Conservation (phyloP, 1,140 invertebrate species). For the Lordiphosa mommai region DNA sequence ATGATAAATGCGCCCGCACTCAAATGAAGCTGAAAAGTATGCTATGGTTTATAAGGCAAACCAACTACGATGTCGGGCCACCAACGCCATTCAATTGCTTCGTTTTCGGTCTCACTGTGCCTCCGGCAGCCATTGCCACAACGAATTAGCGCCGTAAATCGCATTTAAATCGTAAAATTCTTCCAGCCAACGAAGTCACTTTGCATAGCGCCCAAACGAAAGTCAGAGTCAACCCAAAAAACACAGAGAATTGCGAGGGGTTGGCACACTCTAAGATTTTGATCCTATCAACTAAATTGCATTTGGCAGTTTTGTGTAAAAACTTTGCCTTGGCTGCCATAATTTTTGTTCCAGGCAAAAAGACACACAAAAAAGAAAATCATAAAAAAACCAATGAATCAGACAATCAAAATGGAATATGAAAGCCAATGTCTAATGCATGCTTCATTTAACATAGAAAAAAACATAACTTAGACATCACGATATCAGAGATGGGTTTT, state of each 20-base stretch:
- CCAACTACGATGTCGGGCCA: slow-evolving; percentile 4
- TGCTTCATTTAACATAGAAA: slow-evolving; percentile 36
- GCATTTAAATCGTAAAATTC: slow-evolving; percentile 78
- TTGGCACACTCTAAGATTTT: slow-evolving; percentile 59
- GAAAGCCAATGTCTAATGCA: slow-evolving; percentile 32
- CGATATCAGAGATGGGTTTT: slow-evolving; percentile 19
- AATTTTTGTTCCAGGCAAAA: slow-evolving; percentile 43
- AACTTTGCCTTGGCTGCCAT: slow-evolving; percentile 59
- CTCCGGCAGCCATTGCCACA: slow-evolving; percentile 56
- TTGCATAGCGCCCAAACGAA: slow-evolving; percentile 44
- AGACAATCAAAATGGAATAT: slow-evolving; percentile 11
- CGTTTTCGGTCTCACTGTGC: slow-evolving; percentile 1
- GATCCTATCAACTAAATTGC: slow-evolving; percentile 77
- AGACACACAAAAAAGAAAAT: too few relatives aligned
- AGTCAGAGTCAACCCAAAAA: slow-evolving; percentile 5
- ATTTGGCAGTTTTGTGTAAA: slow-evolving; percentile 74
- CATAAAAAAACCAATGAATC: slow-evolving; percentile 25
- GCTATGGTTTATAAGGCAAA: slow-evolving; percentile 52
- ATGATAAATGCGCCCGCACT: slow-evolving; percentile 66
- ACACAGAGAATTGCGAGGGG: neutral
- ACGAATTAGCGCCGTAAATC: slow-evolving; percentile 77
- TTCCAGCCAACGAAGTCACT: slow-evolving; percentile 58
- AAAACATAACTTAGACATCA: slow-evolving; percentile 17
- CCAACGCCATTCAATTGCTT: slow-evolving; percentile 48
- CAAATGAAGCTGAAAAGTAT: slow-evolving; percentile 71